These are phyloP conservation scores for Girardia tigrina DNA, from an alignment of 2,888 invertebrate genomes.

Conservation along the genomic window DNA sequence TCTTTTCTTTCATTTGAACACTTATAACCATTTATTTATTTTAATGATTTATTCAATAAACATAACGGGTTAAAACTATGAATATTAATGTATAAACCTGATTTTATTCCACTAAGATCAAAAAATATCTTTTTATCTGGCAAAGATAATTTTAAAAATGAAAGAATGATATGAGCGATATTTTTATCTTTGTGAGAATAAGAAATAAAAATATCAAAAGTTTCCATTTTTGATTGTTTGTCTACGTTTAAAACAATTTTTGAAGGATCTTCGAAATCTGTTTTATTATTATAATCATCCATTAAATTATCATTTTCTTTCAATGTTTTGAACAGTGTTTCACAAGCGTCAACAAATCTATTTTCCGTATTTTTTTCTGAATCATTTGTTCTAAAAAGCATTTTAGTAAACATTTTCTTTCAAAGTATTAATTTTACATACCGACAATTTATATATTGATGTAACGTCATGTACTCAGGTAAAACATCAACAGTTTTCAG, in stretches of 20 bases:
- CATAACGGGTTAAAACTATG: too few species aligned
- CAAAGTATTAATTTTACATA: neutral
- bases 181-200: constrained; percentile 42
- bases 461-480: neutral
- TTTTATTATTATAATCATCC: neutral
- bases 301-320: neutral
- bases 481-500: neutral
- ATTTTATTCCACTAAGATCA: constrained; percentile 43
- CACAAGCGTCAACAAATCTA: neutral
- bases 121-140: constrained; percentile 43
- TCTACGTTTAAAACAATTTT: neutral
- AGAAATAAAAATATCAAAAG: constrained; percentile 44
- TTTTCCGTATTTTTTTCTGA: neutral
- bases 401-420: neutral
- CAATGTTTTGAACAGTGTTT: neutral
- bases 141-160: constrained; percentile 39
- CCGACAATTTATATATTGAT: neutral
- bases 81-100: too few species aligned
- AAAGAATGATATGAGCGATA: constrained; percentile 40
- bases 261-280: neutral
- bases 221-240: neutral
- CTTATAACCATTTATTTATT: too few species aligned
- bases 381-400: neutral
- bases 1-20: too few species aligned
- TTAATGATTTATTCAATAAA: too few species aligned